Evolutionary conservation across 2,797 vertebrate species (phyloP).

Genomic region (Myiotriccus ornatus): DNA sequence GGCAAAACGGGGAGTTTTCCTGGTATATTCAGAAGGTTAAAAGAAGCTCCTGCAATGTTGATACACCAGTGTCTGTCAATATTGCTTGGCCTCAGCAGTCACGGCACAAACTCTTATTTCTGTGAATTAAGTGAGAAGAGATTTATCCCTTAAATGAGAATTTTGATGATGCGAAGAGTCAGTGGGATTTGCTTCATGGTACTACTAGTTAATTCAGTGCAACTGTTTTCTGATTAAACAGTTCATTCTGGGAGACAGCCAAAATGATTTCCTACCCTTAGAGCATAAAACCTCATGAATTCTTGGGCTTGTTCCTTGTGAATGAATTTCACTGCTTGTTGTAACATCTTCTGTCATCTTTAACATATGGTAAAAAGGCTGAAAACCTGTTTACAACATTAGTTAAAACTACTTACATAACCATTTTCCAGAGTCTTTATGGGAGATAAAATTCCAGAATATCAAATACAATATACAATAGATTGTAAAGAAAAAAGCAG

Average conservation of each 20-base stretch:
- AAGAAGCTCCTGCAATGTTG: background rate
- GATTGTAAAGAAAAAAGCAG: background rate
- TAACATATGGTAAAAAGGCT: conserved; percentile 16
- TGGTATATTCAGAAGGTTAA: background rate
- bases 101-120: background rate
- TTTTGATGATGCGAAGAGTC: background rate
- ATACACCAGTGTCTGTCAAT: background rate
- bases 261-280: conserved; percentile 11
- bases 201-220: background rate
- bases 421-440: background rate
- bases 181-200: background rate
- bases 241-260: conserved; percentile 14
- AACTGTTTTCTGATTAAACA: conserved; percentile 18
- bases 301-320: conserved; percentile 6
- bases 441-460: background rate
- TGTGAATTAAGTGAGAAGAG: background rate
- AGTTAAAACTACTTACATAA: background rate
- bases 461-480: background rate
- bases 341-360: conserved; percentile 25
- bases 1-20: background rate
- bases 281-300: background rate
- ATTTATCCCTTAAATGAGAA: background rate
- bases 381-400: background rate
- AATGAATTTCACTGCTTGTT: conserved; percentile 17
- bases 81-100: background rate